A percentile compares a stretch with the other conserved stretches of the same genome.
Conservation (phyloP, 1,140 invertebrate species). For the Euwallacea fornicatus region DNA sequence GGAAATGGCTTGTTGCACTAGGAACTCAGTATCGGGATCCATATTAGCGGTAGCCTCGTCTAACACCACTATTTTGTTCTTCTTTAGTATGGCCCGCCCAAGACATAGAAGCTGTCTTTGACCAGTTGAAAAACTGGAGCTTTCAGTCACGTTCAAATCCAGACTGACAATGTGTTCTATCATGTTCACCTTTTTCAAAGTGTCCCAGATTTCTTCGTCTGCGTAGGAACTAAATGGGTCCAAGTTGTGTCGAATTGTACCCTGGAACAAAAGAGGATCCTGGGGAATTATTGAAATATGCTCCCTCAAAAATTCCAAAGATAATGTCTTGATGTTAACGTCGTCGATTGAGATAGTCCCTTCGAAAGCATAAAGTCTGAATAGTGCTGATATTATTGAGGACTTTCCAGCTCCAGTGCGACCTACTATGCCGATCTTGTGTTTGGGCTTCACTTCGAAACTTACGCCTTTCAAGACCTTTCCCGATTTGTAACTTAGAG, state of each 20-base stretch:
- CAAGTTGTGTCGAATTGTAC: conserved; percentile 44
- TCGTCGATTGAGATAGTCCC: conserved; percentile 64
- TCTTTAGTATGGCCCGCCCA: conserved; percentile 72
- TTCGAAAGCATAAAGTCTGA: conserved; percentile 60
- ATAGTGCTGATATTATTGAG: conserved; percentile 72
- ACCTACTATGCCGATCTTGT: conserved; percentile 78
- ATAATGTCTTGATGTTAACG: conserved; percentile 62
- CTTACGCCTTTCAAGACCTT: conserved; percentile 75
- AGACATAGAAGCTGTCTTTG: conserved; percentile 80
- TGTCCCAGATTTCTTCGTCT: conserved; percentile 55
- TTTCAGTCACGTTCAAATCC: conserved; percentile 26
- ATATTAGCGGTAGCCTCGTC: conserved; percentile 76
- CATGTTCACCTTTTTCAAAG: conserved; percentile 50
- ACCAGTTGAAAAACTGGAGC: conserved; percentile 68
- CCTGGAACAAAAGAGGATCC: conserved; percentile 80
- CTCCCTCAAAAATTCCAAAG: conserved; percentile 72
- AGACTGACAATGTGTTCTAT: conserved; percentile 42
- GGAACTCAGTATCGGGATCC: conserved; percentile 70
- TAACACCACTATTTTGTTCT: conserved; percentile 76
- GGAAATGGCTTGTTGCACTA: conserved; percentile 68
- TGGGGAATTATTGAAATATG: conserved; percentile 84
- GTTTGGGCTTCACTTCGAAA: conserved; percentile 61
- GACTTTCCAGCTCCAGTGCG: conserved; percentile 91
- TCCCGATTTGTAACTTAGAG: conserved; percentile 68
- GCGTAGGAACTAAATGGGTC: conserved; percentile 38